These are phyloP conservation scores for Drosophila santomea DNA, from an alignment of 1,140 invertebrate genomes.

Conservation along the genomic window DNA sequence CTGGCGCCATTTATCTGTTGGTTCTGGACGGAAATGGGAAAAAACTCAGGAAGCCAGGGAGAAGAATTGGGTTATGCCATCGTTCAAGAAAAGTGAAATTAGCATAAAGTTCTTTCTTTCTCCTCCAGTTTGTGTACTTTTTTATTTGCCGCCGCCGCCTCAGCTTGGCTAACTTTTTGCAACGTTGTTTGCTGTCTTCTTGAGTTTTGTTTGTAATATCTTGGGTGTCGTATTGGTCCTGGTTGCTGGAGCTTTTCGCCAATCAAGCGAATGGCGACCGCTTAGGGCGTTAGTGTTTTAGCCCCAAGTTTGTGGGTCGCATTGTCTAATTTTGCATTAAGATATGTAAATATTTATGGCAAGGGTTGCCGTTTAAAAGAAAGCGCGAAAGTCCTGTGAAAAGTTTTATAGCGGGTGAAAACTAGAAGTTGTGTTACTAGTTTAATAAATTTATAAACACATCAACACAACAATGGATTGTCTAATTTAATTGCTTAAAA, in stretches of 20 bases:
- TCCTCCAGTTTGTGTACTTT: constrained; percentile 16
- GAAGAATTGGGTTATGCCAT: constrained; percentile 67
- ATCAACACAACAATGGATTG: neutral
- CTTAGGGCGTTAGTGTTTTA: constrained; percentile 49
- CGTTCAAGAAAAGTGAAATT: constrained; percentile 77
- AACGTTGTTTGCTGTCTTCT: constrained; percentile 47
- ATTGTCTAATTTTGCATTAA: constrained; percentile 37
- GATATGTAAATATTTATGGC: constrained; percentile 7
- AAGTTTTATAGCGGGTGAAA: neutral
- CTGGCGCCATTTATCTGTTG: constrained; percentile 60
- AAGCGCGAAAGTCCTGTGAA: neutral
- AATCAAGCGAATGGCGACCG: constrained; percentile 49
- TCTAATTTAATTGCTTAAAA: neutral
- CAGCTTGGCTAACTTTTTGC: constrained; percentile 56
- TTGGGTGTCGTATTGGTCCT: constrained; percentile 42
- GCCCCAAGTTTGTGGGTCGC: constrained; percentile 36
- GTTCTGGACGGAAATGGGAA: constrained; percentile 22
- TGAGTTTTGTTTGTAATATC: constrained; percentile 60
- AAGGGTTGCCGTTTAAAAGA: neutral
- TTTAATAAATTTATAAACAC: neutral
- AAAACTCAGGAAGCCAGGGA: constrained; percentile 37
- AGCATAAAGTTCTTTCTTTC: constrained; percentile 66
- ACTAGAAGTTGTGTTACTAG: neutral
- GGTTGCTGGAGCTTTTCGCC: constrained; percentile 13
- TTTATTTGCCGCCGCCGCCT: constrained; percentile 31